Evolutionary conservation across 2,888 invertebrate species (phyloP).

Genomic region (Habrosyne pyritoides): DNA sequence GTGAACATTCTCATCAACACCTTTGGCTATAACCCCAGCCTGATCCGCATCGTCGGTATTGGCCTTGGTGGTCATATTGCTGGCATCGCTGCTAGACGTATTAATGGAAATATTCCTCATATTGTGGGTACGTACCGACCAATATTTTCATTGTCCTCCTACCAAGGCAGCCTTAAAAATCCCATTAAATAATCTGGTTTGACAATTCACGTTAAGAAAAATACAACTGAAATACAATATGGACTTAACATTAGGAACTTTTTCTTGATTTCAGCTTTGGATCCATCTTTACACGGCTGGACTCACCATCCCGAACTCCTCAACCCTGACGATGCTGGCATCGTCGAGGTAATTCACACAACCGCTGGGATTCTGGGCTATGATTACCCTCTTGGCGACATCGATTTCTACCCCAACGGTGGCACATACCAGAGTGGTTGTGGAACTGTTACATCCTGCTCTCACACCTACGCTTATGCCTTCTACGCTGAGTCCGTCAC

Average conservation of each 20-base stretch:
- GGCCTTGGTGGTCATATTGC: slow-evolving; percentile 72
- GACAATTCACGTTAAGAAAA: not conserved
- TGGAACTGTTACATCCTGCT: slow-evolving; percentile 47
- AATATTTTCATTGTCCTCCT: not conserved
- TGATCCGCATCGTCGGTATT: slow-evolving; percentile 67
- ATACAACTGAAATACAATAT: too few relatives aligned
- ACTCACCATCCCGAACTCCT: slow-evolving; percentile 62
- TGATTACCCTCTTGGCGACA: slow-evolving; percentile 63
- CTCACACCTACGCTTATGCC: slow-evolving; percentile 54
- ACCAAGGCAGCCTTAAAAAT: too few relatives aligned
- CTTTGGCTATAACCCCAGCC: slow-evolving; percentile 51
- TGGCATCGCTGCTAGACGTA: slow-evolving; percentile 64
- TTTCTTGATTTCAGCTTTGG: slow-evolving; percentile 56
- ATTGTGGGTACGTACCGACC: slow-evolving; percentile 55
- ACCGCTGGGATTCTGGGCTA: slow-evolving; percentile 64
- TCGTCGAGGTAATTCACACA: slow-evolving; percentile 72
- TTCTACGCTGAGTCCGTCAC: slow-evolving; percentile 69
- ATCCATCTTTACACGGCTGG: slow-evolving; percentile 74
- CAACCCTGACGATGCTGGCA: slow-evolving; percentile 49
- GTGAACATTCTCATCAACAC: slow-evolving; percentile 57
- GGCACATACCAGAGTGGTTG: slow-evolving; percentile 64
- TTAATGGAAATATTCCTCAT: slow-evolving; percentile 51
- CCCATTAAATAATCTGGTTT: too few relatives aligned
- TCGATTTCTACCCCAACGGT: slow-evolving; percentile 75
- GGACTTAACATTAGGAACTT: too few relatives aligned